Conservation (phyloP, 2,888 invertebrate species). For the Baccha elongata region DNA sequence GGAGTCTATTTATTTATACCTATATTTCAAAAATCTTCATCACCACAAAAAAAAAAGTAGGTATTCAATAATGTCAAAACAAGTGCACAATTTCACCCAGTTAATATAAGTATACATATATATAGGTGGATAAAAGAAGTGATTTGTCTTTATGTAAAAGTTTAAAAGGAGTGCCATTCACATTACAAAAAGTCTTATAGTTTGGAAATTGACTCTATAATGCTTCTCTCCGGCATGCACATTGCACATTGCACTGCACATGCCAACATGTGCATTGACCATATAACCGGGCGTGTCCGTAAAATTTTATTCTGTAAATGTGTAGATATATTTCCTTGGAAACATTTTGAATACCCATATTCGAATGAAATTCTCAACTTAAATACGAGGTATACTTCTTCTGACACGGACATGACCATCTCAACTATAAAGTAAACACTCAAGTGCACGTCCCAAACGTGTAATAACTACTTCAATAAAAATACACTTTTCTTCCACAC, state of each 20-base stretch:
- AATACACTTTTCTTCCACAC: background rate
- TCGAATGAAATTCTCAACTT: background rate
- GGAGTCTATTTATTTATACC: too few relatives aligned
- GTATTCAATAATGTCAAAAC: too few relatives aligned
- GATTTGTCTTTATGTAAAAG: background rate
- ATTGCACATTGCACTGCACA: conserved; percentile 15
- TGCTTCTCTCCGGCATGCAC: background rate
- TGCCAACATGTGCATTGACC: conserved; percentile 23
- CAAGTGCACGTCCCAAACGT: background rate
- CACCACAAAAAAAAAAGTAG: too few relatives aligned
- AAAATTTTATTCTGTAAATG: background rate
- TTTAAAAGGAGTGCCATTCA: background rate
- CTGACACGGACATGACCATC: too few relatives aligned
- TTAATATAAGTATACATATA: too few relatives aligned
- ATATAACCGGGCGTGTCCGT: conserved; percentile 27
- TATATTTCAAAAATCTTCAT: too few relatives aligned
- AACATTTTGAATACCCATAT: background rate
- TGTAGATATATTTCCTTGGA: background rate
- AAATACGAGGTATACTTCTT: background rate
- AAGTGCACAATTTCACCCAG: too few relatives aligned
- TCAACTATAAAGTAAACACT: too few relatives aligned
- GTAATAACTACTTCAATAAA: background rate
- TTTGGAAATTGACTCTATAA: too few relatives aligned
- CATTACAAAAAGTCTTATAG: too few relatives aligned
- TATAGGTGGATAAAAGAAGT: background rate